Conservation (phyloP, 92 coral and sea anemone species). For the Actinostola sp. region DNA sequence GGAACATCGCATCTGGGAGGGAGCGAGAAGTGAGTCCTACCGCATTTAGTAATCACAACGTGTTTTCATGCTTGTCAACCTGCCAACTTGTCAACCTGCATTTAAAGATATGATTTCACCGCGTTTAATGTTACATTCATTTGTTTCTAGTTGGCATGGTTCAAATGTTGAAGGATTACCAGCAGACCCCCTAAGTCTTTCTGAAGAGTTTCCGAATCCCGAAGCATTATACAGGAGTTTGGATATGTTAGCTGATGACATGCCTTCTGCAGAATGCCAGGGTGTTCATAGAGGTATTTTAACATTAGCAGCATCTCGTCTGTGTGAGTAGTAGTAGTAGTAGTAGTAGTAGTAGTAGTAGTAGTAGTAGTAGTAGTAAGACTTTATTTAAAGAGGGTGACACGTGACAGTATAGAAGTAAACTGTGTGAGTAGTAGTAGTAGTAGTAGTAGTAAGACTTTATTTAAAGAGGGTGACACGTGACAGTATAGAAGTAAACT, state of each 20-base stretch:
- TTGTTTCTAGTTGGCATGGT: slow-evolving; percentile 53
- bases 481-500: too few relatives aligned
- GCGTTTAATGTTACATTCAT: too few relatives aligned
- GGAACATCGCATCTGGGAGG: slow-evolving; percentile 52
- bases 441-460: too few relatives aligned
- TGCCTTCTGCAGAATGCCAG: slow-evolving; percentile 44
- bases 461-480: too few relatives aligned
- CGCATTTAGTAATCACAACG: neutral
- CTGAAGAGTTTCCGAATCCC: slow-evolving; percentile 87
- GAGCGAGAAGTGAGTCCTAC: slow-evolving; percentile 71
- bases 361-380: too few relatives aligned
- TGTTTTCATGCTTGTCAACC: neutral
- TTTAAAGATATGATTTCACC: too few relatives aligned
- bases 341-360: too few relatives aligned
- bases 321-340: too few relatives aligned
- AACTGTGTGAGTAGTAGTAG: too few relatives aligned
- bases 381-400: too few relatives aligned
- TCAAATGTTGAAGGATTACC: slow-evolving; percentile 57
- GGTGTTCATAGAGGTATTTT: slow-evolving; percentile 23
- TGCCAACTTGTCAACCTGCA: too few relatives aligned
- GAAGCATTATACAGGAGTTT: slow-evolving; percentile 75
- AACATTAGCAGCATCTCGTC: neutral
- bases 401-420: too few relatives aligned
- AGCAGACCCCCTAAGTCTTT: slow-evolving; percentile 64
- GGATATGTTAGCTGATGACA: slow-evolving; percentile 80